phyloP scores from a whole-genome alignment of 2,797 vertebrate species.

The Chelonia mydas region DNA sequence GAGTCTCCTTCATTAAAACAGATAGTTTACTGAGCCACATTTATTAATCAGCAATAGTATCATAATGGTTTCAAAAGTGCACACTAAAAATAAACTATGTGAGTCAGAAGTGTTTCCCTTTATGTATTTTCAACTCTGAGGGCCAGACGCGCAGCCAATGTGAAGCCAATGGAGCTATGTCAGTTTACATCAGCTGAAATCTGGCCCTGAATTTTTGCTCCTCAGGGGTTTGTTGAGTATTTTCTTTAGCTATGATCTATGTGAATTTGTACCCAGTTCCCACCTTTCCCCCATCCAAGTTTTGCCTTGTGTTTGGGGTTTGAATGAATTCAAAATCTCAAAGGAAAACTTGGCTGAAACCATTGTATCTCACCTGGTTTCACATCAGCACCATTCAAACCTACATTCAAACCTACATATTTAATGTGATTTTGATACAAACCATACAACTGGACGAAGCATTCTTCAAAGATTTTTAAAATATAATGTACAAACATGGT shows the following conservation, averaged over 20 bases:
- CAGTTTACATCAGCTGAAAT: conserved; percentile 44
- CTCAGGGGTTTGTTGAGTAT: background rate
- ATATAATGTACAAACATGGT: background rate
- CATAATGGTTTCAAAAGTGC: conserved; percentile 3
- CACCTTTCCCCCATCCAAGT: conserved; percentile 13
- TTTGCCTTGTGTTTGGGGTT: conserved; percentile 20
- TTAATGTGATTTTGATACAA: background rate
- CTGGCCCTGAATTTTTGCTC: conserved; percentile 48
- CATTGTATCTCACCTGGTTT: background rate
- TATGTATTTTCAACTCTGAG: conserved; percentile 65
- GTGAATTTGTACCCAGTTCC: conserved; percentile 34
- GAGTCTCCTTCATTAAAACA: conserved; percentile 67
- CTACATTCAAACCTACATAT: background rate
- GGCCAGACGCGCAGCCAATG: conserved; percentile 60
- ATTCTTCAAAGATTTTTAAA: background rate
- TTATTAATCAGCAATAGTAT: conserved; percentile 69
- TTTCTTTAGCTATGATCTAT: conserved; percentile 31
- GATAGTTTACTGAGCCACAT: conserved; percentile 57
- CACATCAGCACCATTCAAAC: background rate
- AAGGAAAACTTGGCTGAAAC: conserved; percentile 39
- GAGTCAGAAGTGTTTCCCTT: conserved; percentile 57
- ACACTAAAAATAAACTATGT: conserved; percentile 22
- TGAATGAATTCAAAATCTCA: conserved; percentile 58
- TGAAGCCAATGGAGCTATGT: conserved; percentile 59
- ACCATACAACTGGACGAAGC: background rate